phyloP scores from a whole-genome alignment of 2,797 vertebrate genomes.

The Calcarius lapponicus region DNA sequence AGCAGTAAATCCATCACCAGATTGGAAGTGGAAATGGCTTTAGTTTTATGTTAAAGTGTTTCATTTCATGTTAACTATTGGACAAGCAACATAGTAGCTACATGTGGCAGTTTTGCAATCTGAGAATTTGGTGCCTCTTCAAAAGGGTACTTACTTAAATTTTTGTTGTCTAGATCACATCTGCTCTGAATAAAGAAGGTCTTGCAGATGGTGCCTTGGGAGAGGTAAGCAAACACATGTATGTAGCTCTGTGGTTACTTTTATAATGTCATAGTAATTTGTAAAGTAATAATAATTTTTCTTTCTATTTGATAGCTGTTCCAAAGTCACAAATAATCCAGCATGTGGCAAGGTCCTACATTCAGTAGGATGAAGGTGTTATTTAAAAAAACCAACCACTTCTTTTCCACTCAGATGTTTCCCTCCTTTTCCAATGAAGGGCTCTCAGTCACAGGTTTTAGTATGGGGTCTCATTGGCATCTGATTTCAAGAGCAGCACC shows the following conservation, averaged over 20 bases:
- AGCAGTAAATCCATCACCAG: not conserved
- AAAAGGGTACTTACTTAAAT: not conserved
- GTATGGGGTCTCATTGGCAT: not conserved
- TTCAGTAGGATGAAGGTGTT: not conserved
- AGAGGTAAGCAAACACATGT: constrained; percentile 70
- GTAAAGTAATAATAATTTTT: not conserved
- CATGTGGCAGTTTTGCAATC: not conserved
- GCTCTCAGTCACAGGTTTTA: not conserved
- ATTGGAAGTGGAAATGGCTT: not conserved
- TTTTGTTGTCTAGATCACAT: constrained; percentile 81
- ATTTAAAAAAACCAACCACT: accelerated
- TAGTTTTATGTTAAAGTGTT: not conserved
- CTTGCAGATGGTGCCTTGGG: constrained; percentile 53
- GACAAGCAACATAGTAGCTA: not conserved
- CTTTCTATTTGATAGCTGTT: not conserved
- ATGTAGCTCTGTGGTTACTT: not conserved
- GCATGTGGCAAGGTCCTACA: not conserved
- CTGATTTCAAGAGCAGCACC: not conserved
- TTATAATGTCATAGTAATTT: not conserved
- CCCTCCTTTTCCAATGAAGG: accelerated
- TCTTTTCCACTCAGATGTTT: not conserved
- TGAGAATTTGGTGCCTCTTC: not conserved
- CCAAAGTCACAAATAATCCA: not conserved
- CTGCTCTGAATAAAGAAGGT: constrained; percentile 77
- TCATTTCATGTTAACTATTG: not conserved